These are phyloP conservation scores for Drosophila simulans DNA, from an alignment of 1,140 invertebrate species.

Conservation along the genomic window DNA sequence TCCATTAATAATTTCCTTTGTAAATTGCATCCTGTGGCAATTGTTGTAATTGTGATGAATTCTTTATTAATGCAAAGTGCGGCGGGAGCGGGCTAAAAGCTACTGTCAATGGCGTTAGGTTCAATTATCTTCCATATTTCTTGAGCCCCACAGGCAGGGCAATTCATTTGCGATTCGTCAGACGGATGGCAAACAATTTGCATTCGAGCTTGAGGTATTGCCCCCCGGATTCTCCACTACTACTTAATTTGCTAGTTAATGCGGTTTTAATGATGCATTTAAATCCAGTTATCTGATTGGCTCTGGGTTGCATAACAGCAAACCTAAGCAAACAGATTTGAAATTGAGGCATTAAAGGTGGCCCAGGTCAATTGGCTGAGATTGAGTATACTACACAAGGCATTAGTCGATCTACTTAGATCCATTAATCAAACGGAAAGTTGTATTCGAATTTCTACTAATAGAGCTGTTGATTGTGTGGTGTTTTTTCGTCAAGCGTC, in stretches of 20 bases:
- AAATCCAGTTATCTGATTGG: slow-evolving; percentile 59
- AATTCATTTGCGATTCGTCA: slow-evolving; percentile 69
- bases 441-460: slow-evolving; percentile 20
- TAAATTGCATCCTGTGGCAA: slow-evolving; percentile 81
- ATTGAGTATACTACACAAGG: slow-evolving; percentile 22
- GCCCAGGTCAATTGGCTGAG: slow-evolving; percentile 13
- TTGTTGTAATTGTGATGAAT: slow-evolving; percentile 84
- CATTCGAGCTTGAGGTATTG: slow-evolving; percentile 23
- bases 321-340: background rate
- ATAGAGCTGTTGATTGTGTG: slow-evolving; percentile 34
- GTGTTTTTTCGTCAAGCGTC: background rate
- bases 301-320: slow-evolving; percentile 34
- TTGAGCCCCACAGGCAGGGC: slow-evolving; percentile 14
- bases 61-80: slow-evolving; percentile 65
- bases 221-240: slow-evolving; percentile 11
- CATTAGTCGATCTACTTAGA: slow-evolving; percentile 57
- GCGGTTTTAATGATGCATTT: slow-evolving; percentile 68
- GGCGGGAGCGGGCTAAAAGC: slow-evolving; percentile 4
- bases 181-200: slow-evolving; percentile 44
- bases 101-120: slow-evolving; percentile 72
- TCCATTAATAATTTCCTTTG: slow-evolving; percentile 83
- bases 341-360: slow-evolving; percentile 21
- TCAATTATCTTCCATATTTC: slow-evolving; percentile 70
- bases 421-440: slow-evolving; percentile 62
- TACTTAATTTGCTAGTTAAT: slow-evolving; percentile 57